phyloP scores from a whole-genome alignment of 2,797 vertebrate species.

The Gymnopithys bicolor region DNA sequence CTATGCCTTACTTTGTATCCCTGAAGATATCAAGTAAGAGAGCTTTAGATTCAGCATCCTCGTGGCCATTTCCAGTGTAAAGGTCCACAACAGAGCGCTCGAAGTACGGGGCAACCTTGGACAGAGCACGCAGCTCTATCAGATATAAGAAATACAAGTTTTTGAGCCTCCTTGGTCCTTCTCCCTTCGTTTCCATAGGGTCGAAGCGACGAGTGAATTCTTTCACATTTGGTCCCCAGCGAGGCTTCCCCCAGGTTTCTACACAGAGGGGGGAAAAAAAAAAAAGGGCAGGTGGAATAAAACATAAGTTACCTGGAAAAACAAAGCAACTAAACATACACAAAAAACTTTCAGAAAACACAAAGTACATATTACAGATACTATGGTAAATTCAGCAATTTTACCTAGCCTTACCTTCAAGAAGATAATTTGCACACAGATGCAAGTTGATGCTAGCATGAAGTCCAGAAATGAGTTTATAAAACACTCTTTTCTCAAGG shows the following conservation, averaged over 20 bases:
- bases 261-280: not conserved
- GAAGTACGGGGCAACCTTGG: constrained; percentile 92
- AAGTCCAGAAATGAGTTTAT: constrained; percentile 94
- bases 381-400: not conserved
- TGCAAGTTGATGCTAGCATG: constrained; percentile 97
- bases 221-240: constrained; percentile 91
- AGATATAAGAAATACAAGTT: constrained; percentile 96
- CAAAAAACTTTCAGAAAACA: not conserved
- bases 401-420: constrained; percentile 83
- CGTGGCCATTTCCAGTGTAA: constrained; percentile 88
- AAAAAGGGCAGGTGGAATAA: not conserved
- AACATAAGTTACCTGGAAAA: not conserved
- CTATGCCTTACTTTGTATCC: constrained; percentile 86
- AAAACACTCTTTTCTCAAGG: constrained; percentile 96
- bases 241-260: constrained; percentile 90
- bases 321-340: not conserved
- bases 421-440: constrained; percentile 89
- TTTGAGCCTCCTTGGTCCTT: constrained; percentile 92
- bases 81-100: constrained; percentile 89
- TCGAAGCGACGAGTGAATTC: constrained; percentile 91
- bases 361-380: not conserved
- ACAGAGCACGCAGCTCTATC: constrained; percentile 93
- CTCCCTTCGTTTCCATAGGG: constrained; percentile 88
- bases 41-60: constrained; percentile 88
- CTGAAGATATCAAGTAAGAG: constrained; percentile 88